Percentiles rank a stretch among this genome's conserved stretches.
These are phyloP conservation scores for Poecilia gillii DNA, from an alignment of 2,797 vertebrate species.

Conservation along the genomic window DNA sequence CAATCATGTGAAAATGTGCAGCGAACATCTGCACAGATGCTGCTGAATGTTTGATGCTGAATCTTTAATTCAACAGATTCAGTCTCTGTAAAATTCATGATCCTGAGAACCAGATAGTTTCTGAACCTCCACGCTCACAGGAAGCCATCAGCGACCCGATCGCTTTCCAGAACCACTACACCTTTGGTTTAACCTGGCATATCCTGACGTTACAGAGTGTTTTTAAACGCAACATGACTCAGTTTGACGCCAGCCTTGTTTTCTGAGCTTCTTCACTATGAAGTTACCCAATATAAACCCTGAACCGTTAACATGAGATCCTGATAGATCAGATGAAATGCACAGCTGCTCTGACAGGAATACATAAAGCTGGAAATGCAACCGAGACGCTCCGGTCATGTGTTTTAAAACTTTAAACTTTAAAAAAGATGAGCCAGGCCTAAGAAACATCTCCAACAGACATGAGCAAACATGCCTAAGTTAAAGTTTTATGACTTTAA, in stretches of 20 bases:
- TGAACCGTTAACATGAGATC: neutral
- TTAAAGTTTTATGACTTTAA: neutral
- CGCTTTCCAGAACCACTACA: neutral
- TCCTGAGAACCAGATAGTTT: conserved; percentile 17
- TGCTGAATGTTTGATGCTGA: conserved; percentile 49
- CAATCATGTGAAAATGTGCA: neutral
- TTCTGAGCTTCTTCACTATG: neutral
- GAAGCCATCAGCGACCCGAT: neutral
- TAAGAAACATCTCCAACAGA: neutral
- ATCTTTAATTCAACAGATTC: conserved; percentile 4
- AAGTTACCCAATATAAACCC: neutral
- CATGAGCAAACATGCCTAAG: neutral
- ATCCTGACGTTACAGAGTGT: neutral
- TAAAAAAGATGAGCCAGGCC: neutral
- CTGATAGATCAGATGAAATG: neutral
- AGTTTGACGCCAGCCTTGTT: neutral
- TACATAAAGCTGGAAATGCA: neutral
- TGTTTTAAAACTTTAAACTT: neutral
- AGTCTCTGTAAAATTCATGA: conserved; percentile 29
- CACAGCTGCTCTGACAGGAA: neutral
- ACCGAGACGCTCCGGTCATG: neutral
- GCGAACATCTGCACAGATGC: neutral
- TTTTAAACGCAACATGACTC: neutral
- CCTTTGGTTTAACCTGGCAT: neutral
- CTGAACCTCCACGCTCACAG: neutral